Percentiles rank a stretch among this genome's conserved stretches.
phyloP scores from a whole-genome alignment of 23 tunicate species.

The Oikopleura albicans region DNA sequence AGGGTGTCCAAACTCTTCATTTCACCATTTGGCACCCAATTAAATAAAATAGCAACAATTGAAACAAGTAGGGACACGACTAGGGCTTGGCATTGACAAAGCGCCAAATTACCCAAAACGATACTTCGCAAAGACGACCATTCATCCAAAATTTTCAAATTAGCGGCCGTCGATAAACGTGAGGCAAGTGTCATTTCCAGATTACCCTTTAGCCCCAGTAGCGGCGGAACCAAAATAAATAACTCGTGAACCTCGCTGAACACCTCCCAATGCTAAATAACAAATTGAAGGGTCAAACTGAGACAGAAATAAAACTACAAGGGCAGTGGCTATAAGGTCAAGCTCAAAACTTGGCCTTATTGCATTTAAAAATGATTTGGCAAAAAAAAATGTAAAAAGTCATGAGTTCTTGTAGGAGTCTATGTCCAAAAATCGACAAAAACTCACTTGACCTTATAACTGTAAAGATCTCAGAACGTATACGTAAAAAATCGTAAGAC shows the following conservation, averaged over 20 bases:
- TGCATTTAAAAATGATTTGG: too few relatives aligned
- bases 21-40: constrained; percentile 91
- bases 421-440: too few relatives aligned
- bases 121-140: not conserved
- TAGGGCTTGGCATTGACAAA: constrained; percentile 31
- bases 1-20: constrained; percentile 68
- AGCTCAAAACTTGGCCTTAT: too few relatives aligned
- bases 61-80: constrained; percentile 83
- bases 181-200: constrained; percentile 96
- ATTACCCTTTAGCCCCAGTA: constrained; percentile 87
- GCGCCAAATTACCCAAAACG: not conserved
- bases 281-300: too few relatives aligned
- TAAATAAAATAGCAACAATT: constrained; percentile 61
- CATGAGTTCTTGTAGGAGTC: too few relatives aligned
- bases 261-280: constrained; percentile 73
- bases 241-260: constrained; percentile 61
- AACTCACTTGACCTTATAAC: too few relatives aligned
- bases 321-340: too few relatives aligned
- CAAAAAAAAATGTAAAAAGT: too few relatives aligned
- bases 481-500: too few relatives aligned
- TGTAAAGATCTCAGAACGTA: too few relatives aligned
- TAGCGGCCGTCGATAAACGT: constrained; percentile 62
- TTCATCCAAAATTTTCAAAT: constrained; percentile 5
- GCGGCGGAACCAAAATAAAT: constrained; percentile 82
- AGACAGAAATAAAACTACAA: too few relatives aligned